These are phyloP conservation scores for Lineus longissimus DNA, from an alignment of 1,140 invertebrate species.

Conservation along the genomic window DNA sequence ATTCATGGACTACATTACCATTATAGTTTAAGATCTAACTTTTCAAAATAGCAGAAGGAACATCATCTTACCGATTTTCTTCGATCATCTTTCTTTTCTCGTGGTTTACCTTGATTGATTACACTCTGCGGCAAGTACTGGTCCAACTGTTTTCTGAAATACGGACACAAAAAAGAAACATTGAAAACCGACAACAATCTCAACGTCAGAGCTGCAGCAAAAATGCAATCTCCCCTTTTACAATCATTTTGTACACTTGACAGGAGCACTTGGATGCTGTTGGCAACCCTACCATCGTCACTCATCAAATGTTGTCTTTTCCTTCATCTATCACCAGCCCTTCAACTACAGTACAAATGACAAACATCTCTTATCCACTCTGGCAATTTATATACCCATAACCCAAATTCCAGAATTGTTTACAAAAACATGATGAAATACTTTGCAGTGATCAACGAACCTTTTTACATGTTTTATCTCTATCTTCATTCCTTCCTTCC, in stretches of 20 bases:
- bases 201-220: too few relatives aligned
- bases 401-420: too few relatives aligned
- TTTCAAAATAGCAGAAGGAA: not conserved
- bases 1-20: too few relatives aligned
- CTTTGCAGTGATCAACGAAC: slow-evolving; percentile 6
- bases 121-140: slow-evolving; percentile 70
- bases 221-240: too few relatives aligned
- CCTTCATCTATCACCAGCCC: too few relatives aligned
- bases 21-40: slow-evolving; percentile 50
- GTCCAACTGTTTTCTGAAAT: slow-evolving; percentile 65
- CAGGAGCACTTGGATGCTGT: too few relatives aligned
- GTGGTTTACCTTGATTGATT: slow-evolving; percentile 63
- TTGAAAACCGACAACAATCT: not conserved
- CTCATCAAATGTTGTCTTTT: too few relatives aligned
- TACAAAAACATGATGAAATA: slow-evolving; percentile 14
- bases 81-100: slow-evolving; percentile 12
- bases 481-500: slow-evolving; percentile 85
- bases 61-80: slow-evolving; percentile 18
- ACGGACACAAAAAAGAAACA: slow-evolving; percentile 20
- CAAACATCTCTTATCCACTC: too few relatives aligned
- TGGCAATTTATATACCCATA: too few relatives aligned
- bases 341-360: too few relatives aligned
- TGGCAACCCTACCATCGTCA: too few relatives aligned
- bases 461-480: slow-evolving; percentile 65
- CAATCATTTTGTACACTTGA: too few relatives aligned